phyloP scores from a whole-genome alignment of 2,797 vertebrate species.

The Tragopan temminckii region DNA sequence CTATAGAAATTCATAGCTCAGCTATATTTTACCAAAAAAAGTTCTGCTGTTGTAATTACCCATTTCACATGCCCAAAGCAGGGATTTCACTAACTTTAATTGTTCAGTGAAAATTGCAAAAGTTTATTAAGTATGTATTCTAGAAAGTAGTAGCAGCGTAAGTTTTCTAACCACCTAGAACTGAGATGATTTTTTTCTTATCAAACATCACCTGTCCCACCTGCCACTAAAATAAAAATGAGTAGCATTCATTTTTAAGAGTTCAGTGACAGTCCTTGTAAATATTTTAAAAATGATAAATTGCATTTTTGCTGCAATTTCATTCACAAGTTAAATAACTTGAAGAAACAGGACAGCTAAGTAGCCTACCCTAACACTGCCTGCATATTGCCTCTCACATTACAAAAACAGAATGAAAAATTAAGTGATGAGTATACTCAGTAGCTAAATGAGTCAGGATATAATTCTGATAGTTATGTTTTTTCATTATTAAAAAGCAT shows the following conservation, averaged over 20 bases:
- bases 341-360: not conserved
- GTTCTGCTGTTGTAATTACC: not conserved
- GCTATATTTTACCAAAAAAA: not conserved
- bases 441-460: not conserved
- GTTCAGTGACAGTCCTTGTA: not conserved
- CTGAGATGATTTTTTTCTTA: not conserved
- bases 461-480: not conserved
- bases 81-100: not conserved
- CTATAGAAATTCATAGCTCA: not conserved
- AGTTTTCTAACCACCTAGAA: not conserved
- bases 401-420: not conserved
- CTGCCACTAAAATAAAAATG: not conserved
- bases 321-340: not conserved
- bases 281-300: not conserved
- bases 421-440: not conserved
- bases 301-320: not conserved
- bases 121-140: not conserved
- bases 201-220: not conserved
- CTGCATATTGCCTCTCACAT: not conserved
- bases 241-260: fast-evolving
- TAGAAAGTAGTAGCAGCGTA: not conserved
- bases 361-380: not conserved
- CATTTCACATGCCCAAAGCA: not conserved
- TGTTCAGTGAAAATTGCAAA: not conserved
- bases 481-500: not conserved